Base-by-base conservation (phyloP, 2,113 vertebrate species). In the Meles meles region DNA sequence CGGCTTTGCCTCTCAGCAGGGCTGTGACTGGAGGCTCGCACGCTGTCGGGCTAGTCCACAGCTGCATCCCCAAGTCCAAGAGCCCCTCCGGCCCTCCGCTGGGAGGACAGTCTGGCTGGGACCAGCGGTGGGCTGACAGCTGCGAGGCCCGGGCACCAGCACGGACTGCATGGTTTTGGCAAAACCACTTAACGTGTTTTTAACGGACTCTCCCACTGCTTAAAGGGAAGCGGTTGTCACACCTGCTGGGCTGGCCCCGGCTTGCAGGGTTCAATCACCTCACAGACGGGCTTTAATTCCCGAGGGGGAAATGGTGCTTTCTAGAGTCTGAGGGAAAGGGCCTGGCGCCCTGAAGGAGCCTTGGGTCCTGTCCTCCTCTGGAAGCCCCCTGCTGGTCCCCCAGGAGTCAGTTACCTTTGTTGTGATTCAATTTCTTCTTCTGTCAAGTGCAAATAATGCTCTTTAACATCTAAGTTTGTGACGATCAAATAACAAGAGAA, bases 401-500 rank as follows among this genome's bases (percentile, higher is more conserved):
- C 25, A 49, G 10, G 88, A 94, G 83, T 49, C 87, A 94, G 25
- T 71, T 57, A 77, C 44, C 74, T 95, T 88, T 18, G 37, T n/a
- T 44, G 25, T 79, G 86, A 86, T 86, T 97, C 91, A 81, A 10
- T 57, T 57, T 93, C 63, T 80, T 82, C 74, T 84, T 77, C 47
- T 55, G 65, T 85, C 77, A 90, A 55, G 20, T 88, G 49, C n/a
- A 81, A 76, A 74, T 71, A n/a, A 18, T 31, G 31, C 31, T 80
- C 63, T 89, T 74, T 29, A 65, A 69, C 20, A 49, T 37, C 1
- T 42, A 47, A 52, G 37, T 82, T 8, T 84, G 79, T 88, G 81
- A 88, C 77, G 85, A 96, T 77, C 84, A 93, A 96, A 89, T 74
- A 72, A 82, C 37, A 96, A 49, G 72, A 81, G 44, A 18, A 13